Evolutionary conservation across 37 sponge, comb jelly and placozoan genomes (phyloP), one percentile per base, ranked within the genome.

Genomic region (Oopsacas minuta): DNA sequence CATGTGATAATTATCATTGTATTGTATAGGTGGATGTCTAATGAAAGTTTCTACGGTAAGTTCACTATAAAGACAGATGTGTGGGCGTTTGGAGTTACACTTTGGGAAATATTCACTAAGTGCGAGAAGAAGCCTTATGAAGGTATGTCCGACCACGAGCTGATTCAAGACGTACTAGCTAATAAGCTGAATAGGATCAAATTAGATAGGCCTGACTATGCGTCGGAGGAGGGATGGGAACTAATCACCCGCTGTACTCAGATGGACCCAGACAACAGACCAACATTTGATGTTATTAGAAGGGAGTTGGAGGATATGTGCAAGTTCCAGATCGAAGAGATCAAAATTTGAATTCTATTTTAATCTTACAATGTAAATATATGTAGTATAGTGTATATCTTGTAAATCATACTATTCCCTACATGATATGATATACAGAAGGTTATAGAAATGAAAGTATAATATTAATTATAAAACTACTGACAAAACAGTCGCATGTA

Each of bases 31-130:
- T 93, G 94, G 94, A 93, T 93, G 94, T 88, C 94, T 1, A 89
- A 88, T 30, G 94, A 93, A 83, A 91, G 91, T 7, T 93, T 93
- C 86, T 93, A 91, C 51, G 94, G 94, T 15, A 89, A 89, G 81
- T 93, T 93, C 83, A 91, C 94, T 0, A 86, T 87, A 81, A 93
- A 93, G 87, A 81, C 94, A 10, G 94, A 93, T 81, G 88, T 88
- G 15, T 93, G 91, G 91, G 87, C 94, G 39, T 93, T 82, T 82
- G 94, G 94, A 23, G 90, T 93, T 34, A 86, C 84, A 0, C 52
- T 93, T 85, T 93, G 94, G 94, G 94, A 93, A 88, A 86, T 93
- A 12, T 91, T 90, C 69, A 89, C 86, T 0, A 84, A 91, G 36
- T 82, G 91, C 23, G 81, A 88, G 83, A 17, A 46, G 0, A 88